phyloP scores from a whole-genome alignment of 1,140 invertebrate species.

The Megalonaias nervosa region DNA sequence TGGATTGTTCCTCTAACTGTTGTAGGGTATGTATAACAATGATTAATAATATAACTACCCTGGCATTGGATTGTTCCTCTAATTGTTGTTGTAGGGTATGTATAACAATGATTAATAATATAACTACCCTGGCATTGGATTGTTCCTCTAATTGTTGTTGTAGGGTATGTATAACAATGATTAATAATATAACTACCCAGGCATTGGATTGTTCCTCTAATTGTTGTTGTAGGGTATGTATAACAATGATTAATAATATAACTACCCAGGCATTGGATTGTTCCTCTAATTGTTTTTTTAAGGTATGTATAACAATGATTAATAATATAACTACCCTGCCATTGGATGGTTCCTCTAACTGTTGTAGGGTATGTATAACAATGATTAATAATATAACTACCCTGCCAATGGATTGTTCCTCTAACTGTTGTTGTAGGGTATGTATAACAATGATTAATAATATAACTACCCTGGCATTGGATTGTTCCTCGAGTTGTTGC shows the following conservation, averaged over 20 bases:
- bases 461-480: conserved; percentile 62
- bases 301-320: background rate
- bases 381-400: background rate
- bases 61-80: too few species aligned
- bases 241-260: background rate
- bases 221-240: background rate
- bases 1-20: too few species aligned
- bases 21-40: too few species aligned
- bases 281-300: background rate
- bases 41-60: too few species aligned
- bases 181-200: background rate
- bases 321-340: background rate
- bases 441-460: too few species aligned
- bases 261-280: background rate
- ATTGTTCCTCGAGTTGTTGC: conserved; percentile 68
- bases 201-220: background rate
- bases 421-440: conserved; percentile 67
- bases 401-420: conserved; percentile 12
- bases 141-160: background rate
- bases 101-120: too few species aligned
- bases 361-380: too few species aligned
- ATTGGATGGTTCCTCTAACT: background rate
- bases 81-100: too few species aligned
- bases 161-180: background rate
- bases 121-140: too few species aligned